Evolutionary conservation across 2,888 invertebrate species (phyloP).

Genomic region (Philopedon plagiatum): DNA sequence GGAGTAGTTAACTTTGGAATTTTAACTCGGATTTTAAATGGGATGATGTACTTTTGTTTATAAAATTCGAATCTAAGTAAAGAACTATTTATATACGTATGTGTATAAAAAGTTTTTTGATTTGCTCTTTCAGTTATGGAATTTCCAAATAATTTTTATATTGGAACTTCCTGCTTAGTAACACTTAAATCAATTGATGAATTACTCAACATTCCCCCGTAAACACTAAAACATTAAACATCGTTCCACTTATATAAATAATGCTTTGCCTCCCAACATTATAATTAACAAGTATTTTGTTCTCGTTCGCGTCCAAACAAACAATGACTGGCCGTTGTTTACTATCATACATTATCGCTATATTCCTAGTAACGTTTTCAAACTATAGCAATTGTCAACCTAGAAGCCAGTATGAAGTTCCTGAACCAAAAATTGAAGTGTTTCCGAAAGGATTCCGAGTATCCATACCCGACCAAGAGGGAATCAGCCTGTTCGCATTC

Average conservation of each 20-base stretch:
- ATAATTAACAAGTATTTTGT: background rate
- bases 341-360: too few relatives aligned
- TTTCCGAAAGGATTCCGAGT: conserved; percentile 65
- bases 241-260: conserved; percentile 10
- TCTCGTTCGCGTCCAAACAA: background rate
- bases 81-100: too few relatives aligned
- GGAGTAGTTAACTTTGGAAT: too few relatives aligned
- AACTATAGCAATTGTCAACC: background rate
- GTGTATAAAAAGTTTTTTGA: too few relatives aligned
- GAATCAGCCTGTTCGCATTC: conserved; percentile 67
- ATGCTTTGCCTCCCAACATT: background rate
- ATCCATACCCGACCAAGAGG: conserved; percentile 66
- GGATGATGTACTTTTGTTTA: too few relatives aligned
- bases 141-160: too few relatives aligned
- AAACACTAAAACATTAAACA: background rate
- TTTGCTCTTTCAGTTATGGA: too few relatives aligned
- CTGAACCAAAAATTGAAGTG: conserved; percentile 63
- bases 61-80: too few relatives aligned
- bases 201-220: background rate
- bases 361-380: too few relatives aligned
- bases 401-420: conserved; percentile 57
- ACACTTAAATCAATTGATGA: too few relatives aligned
- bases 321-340: background rate
- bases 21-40: too few relatives aligned
- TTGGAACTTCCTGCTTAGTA: too few relatives aligned